These are phyloP conservation scores for mouse (Mus musculus) DNA, from an alignment of 2,113 vertebrate species.

Conservation along the genomic window DNA sequence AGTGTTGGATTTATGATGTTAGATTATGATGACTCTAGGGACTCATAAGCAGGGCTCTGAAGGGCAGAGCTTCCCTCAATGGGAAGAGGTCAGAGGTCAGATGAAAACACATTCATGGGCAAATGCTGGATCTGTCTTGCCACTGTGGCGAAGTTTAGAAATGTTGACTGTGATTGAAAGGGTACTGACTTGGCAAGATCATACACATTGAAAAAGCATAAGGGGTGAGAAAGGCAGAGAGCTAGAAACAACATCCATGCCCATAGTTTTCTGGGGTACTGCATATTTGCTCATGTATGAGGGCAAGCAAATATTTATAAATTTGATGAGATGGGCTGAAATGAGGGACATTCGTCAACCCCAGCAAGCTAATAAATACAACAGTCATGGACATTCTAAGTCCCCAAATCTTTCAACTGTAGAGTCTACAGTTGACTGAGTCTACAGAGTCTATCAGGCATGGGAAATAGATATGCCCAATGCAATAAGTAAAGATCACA, in stretches of 20 bases:
- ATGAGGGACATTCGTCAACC: constrained; percentile 13
- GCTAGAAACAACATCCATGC: not conserved
- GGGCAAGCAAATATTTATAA: not conserved
- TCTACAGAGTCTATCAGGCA: not conserved
- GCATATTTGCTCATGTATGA: not conserved
- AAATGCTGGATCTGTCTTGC: not conserved
- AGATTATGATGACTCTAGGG: not conserved
- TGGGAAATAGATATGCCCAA: not conserved
- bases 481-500: not conserved
- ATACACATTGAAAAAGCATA: not conserved
- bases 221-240: not conserved
- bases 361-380: not conserved
- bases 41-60: not conserved
- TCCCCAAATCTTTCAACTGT: not conserved
- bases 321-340: constrained; percentile 30
- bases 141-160: not conserved
- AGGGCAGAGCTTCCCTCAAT: not conserved
- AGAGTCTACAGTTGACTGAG: not conserved
- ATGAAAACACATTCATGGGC: not conserved
- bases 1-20: not conserved
- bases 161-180: not conserved
- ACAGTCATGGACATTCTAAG: not conserved
- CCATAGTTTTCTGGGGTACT: not conserved
- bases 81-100: not conserved
- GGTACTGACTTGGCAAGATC: not conserved